Percentiles rank a stretch among this genome's conserved stretches.
These are phyloP conservation scores for Ptilorrhoa leucosticta DNA, from an alignment of 2,113 vertebrate genomes.

Conservation along the genomic window DNA sequence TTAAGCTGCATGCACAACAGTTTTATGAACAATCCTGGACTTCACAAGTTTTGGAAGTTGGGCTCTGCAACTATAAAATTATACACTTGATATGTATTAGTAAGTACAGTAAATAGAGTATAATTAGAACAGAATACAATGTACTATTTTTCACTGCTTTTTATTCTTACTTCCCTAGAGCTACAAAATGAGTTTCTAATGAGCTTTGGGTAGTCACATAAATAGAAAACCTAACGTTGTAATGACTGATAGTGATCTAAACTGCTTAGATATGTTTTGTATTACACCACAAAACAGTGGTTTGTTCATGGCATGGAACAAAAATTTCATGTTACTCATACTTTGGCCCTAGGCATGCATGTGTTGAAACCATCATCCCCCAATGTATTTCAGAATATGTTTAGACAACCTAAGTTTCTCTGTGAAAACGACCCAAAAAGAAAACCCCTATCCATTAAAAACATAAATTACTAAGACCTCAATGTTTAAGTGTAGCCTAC, in stretches of 20 bases:
- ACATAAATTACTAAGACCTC: constrained; percentile 72
- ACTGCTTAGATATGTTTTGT: constrained; percentile 74
- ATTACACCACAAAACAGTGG: constrained; percentile 78
- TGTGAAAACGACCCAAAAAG: constrained; percentile 73
- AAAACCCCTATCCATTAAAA: constrained; percentile 72
- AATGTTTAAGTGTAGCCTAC: constrained; percentile 67
- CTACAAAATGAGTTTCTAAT: constrained; percentile 71
- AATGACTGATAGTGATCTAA: constrained; percentile 77
- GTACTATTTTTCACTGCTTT: constrained; percentile 62
- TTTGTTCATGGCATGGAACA: constrained; percentile 80
- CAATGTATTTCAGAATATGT: constrained; percentile 72
- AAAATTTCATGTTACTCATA: constrained; percentile 79
- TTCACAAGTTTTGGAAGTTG: constrained; percentile 18
- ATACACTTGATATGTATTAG: constrained; percentile 65
- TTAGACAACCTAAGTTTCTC: constrained; percentile 73
- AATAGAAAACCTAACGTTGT: constrained; percentile 72
- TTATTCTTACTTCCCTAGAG: constrained; percentile 68
- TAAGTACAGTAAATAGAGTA: constrained; percentile 65
- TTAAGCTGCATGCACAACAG: neutral
- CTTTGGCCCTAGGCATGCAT: constrained; percentile 77
- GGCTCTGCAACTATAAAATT: constrained; percentile 53
- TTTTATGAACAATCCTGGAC: constrained; percentile 10
- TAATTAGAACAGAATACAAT: constrained; percentile 70
- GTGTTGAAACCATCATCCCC: constrained; percentile 77
- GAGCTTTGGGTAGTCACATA: constrained; percentile 75